Evolutionary conservation across 35 echinoderm and acorn worm species (phyloP).

Genomic region (Lytechinus pictus): DNA sequence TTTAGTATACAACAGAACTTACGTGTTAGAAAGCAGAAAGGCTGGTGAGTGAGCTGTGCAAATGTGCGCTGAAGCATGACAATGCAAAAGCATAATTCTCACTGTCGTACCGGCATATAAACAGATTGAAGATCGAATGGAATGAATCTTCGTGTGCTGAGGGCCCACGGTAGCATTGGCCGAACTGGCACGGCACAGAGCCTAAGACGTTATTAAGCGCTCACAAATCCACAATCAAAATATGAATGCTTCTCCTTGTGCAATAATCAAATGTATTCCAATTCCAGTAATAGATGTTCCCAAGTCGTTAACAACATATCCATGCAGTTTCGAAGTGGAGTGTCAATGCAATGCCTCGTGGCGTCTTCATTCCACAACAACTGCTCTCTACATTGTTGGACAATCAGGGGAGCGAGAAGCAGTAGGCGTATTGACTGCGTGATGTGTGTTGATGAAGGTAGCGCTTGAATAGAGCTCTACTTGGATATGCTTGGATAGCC

Average conservation of each 20-base stretch:
- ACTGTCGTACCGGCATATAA: constrained; percentile 6
- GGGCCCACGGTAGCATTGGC: not conserved
- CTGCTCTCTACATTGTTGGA: not conserved
- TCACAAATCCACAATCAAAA: constrained; percentile 3
- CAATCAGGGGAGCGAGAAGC: not conserved
- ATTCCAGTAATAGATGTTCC: constrained; percentile 7
- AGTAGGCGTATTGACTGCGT: constrained; percentile 8
- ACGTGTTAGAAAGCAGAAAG: constrained; percentile 47
- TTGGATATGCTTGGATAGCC: constrained; percentile 2
- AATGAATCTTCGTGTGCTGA: not conserved
- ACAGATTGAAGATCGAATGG: not conserved
- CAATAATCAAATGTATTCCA: constrained; percentile 6
- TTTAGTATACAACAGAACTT: not conserved
- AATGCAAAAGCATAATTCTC: constrained; percentile 44
- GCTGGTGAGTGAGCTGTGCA: constrained; percentile 23
- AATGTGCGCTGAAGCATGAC: constrained; percentile 34
- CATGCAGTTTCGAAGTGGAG: not conserved
- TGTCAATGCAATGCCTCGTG: not conserved
- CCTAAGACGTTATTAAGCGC: not conserved
- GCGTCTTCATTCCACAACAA: not conserved
- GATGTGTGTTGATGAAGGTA: not conserved
- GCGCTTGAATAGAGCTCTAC: not conserved
- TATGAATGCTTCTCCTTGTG: not conserved
- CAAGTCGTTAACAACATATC: not conserved
- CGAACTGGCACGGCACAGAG: not conserved